Percentiles rank a stretch among this genome's conserved stretches.
Evolutionary conservation across 2,888 invertebrate species (phyloP).

Genomic region (Cylloceria caligata): DNA sequence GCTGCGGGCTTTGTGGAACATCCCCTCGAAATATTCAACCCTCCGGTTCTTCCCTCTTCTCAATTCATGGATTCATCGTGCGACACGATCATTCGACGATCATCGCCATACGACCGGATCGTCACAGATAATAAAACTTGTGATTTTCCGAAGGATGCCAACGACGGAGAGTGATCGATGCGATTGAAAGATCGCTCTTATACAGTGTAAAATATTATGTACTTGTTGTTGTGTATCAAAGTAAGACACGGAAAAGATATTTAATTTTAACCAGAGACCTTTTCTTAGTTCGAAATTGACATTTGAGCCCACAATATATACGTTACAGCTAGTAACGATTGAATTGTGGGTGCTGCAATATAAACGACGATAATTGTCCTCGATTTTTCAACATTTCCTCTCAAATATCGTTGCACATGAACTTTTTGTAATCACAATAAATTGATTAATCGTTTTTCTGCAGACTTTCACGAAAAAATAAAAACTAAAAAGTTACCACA

Average conservation of each 20-base stretch:
- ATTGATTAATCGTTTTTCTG: too few relatives aligned
- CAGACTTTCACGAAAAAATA: too few relatives aligned
- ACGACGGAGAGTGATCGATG: neutral
- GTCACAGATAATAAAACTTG: slow-evolving; percentile 30
- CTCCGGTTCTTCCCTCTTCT: neutral
- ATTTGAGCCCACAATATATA: neutral
- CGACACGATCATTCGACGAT: slow-evolving; percentile 37
- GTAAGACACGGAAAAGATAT: neutral
- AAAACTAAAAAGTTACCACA: too few relatives aligned
- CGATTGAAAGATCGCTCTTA: slow-evolving; percentile 3
- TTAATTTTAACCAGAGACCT: neutral
- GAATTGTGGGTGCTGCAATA: too few relatives aligned
- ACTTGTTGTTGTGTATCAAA: neutral
- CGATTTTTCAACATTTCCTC: too few relatives aligned
- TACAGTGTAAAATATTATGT: neutral
- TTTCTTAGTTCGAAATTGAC: neutral
- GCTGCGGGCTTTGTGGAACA: neutral
- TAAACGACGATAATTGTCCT: too few relatives aligned
- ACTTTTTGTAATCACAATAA: too few relatives aligned
- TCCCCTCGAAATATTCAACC: slow-evolving; percentile 15
- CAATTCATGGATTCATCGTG: slow-evolving; percentile 7
- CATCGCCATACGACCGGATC: slow-evolving; percentile 23
- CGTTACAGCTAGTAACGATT: too few relatives aligned
- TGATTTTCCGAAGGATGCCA: slow-evolving; percentile 6
- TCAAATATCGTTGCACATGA: too few relatives aligned